A percentile compares a stretch with the other conserved stretches of the same genome.
phyloP scores from a whole-genome alignment of 1,140 invertebrate species.

The Oppia nitens region DNA sequence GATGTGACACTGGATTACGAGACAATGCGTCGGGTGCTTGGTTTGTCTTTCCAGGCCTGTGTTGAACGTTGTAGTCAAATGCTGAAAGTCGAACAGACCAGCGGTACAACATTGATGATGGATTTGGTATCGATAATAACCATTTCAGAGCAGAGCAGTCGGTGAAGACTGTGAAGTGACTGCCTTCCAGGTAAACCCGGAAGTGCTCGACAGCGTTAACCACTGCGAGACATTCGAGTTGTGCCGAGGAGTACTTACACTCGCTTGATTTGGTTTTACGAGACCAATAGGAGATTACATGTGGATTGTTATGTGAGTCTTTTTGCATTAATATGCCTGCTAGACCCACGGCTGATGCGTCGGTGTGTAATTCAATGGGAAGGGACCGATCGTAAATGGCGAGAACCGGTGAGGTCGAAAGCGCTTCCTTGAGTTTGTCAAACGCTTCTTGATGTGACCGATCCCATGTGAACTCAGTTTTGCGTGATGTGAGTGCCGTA shows the following conservation, averaged over 20 bases:
- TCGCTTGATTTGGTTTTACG: constrained; percentile 26
- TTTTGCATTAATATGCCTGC: constrained; percentile 33
- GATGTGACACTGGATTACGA: neutral
- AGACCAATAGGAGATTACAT: constrained; percentile 31
- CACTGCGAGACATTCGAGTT: constrained; percentile 36
- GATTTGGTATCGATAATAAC: neutral
- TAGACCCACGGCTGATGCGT: constrained; percentile 20
- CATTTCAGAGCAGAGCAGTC: constrained; percentile 31
- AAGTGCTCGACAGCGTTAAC: constrained; percentile 33
- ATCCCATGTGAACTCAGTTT: constrained; percentile 26
- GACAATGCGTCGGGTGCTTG: constrained; percentile 11
- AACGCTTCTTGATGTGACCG: constrained; percentile 24
- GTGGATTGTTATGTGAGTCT: no score
- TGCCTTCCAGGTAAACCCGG: constrained; percentile 33
- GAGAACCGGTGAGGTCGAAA: constrained; percentile 21
- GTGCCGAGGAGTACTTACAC: constrained; percentile 36
- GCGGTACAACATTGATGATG: neutral
- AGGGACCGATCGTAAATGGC: constrained; percentile 18
- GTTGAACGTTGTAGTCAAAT: constrained; percentile 7
- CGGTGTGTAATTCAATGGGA: constrained; percentile 1
- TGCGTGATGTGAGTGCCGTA: constrained; percentile 28
- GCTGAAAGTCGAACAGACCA: constrained; percentile 4
- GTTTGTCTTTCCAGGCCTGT: constrained; percentile 9
- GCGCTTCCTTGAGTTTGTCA: constrained; percentile 25
- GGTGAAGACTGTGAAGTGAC: constrained; percentile 29